Conservation (phyloP, 37 sponge, comb jelly and placozoan genomes). For the Agelas oroides region DNA sequence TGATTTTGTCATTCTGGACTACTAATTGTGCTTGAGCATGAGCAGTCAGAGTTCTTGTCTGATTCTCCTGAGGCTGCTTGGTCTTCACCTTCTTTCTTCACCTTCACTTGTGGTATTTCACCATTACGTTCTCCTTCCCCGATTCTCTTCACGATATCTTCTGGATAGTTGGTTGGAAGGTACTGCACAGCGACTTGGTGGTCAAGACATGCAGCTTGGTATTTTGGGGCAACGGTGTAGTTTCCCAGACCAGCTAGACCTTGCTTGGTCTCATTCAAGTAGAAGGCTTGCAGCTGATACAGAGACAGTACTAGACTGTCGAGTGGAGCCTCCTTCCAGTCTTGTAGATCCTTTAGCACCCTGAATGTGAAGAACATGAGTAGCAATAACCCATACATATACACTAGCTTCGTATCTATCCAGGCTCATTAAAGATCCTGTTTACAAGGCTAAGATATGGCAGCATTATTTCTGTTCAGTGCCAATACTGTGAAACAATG, state of each 20-base stretch:
- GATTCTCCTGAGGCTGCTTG: too few species aligned
- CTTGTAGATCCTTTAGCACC: slow-evolving; percentile 36
- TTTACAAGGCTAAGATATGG: too few species aligned
- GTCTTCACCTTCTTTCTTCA: too few species aligned
- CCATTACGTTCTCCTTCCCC: too few species aligned
- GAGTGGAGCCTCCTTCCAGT: slow-evolving; percentile 51
- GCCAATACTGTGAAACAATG: too few species aligned
- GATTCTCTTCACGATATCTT: not conserved
- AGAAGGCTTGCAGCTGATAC: slow-evolving; percentile 54
- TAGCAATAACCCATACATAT: too few species aligned
- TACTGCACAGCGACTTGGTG: not conserved
- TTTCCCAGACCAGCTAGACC: slow-evolving; percentile 56
- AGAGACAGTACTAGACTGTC: slow-evolving; percentile 42
- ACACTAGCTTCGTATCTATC: too few species aligned
- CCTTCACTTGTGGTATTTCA: too few species aligned
- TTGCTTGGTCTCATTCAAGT: slow-evolving; percentile 57
- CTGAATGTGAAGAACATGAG: too few species aligned
- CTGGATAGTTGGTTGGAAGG: not conserved
- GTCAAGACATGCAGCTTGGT: not conserved
- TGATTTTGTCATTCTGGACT: not conserved
- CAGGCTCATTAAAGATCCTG: too few species aligned
- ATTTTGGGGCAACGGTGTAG: not conserved
- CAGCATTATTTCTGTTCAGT: too few species aligned
- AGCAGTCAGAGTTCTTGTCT: not conserved
- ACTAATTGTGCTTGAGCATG: not conserved